Conservation (phyloP, 1,140 invertebrate species). For the Sinella curviseta region DNA sequence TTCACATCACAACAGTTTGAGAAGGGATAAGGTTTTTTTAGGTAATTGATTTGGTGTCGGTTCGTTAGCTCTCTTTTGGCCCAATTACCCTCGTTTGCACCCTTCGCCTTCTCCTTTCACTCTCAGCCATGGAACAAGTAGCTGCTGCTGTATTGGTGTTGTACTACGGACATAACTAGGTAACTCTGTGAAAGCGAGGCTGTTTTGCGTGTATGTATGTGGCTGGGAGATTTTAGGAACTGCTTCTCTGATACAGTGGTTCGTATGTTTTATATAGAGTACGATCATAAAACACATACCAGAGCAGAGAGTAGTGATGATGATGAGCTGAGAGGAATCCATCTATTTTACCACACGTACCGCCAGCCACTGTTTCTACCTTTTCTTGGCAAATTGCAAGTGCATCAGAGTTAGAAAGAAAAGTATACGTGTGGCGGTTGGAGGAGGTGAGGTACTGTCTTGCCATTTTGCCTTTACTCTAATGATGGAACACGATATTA, state of each 20-base stretch:
- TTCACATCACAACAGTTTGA: neutral
- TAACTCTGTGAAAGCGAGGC: too few relatives aligned
- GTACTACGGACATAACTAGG: neutral
- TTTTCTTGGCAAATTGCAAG: too few relatives aligned
- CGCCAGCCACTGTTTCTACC: too few relatives aligned
- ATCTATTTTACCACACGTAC: too few relatives aligned
- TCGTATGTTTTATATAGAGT: neutral
- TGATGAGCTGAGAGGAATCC: too few relatives aligned
- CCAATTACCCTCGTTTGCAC: conserved; percentile 50
- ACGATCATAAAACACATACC: neutral
- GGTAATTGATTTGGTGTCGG: conserved; percentile 51
- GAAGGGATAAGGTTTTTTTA: conserved; percentile 44
- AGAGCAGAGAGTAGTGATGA: neutral
- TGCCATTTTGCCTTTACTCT: too few relatives aligned
- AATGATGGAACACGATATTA: too few relatives aligned
- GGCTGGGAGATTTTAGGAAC: neutral
- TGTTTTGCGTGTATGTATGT: neutral
- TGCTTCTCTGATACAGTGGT: neutral
- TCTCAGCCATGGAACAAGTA: conserved; percentile 18
- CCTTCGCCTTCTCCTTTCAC: conserved; percentile 44
- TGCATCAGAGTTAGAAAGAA: too few relatives aligned
- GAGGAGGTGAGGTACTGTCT: too few relatives aligned
- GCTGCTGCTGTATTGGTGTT: neutral
- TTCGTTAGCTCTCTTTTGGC: conserved; percentile 51
- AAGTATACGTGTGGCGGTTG: too few relatives aligned